Evolutionary conservation across 2,113 vertebrate genomes (phyloP), one percentile per base, ranked within the genome.

Genomic region (Nerophis ophidion): DNA sequence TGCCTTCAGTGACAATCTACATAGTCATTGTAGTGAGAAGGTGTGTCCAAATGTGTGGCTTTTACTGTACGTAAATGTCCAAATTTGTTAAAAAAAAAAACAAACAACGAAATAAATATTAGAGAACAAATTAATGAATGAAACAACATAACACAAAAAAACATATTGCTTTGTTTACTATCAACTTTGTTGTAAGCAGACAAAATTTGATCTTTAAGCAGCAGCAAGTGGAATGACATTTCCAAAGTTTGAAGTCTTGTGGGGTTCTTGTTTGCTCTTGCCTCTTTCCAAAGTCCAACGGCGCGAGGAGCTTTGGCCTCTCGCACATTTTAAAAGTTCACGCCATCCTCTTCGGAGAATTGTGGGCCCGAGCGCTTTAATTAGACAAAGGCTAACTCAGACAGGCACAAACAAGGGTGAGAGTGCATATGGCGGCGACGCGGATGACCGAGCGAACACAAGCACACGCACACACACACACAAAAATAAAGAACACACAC

Each of bases 241-340:
- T 58, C 58, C n/a, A 61, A 63, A 70, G 7, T 50, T 53, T 51
- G 56, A 71, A 82, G 68, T 50, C 63, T 61, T 71, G 56, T 71
- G 59, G 48, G 56, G 36, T 16, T 53, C 60, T 19, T 61, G 63
- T 61, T 71, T 63, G 11, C 35, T 64, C 4, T 60, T 72, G 19
- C 47, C 34, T 70, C 58, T 66, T 61, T 68, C 71, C 72, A 64
- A 38, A 59, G 78, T 69, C 65, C 56, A 63, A 17, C 1, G 10
- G 61, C 8, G 34, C 61, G 11, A 63, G 59, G 26, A 66, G 59
- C 68, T 33, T 51, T 33, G 64, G 54, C 54, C 50, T 71, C 54
- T 68, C 4, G 57, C 74, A 55, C 66, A 74, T 65, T 74, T 84
- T 75, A 74, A 67, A 80, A 81, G 73, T 77, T 82, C 65, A 71